phyloP scores from a whole-genome alignment of 2,113 vertebrate species.

The Pelodiscus sinensis region DNA sequence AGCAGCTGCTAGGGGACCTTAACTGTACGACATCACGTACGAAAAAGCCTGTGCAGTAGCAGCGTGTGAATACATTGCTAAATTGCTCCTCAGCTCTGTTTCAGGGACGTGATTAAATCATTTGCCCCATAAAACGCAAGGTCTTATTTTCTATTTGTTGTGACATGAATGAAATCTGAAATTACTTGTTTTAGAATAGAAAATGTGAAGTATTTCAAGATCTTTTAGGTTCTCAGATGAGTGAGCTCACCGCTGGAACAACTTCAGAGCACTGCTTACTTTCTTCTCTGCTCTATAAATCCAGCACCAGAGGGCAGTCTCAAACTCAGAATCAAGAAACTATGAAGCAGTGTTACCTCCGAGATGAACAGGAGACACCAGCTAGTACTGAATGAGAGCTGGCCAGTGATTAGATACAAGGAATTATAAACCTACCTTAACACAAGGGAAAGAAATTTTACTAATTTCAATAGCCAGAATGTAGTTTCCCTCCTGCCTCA shows the following conservation, averaged over 20 bases:
- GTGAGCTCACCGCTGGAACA: background rate
- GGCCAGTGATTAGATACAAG: background rate
- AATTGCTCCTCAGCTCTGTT: background rate
- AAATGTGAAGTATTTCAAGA: background rate
- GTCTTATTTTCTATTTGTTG: background rate
- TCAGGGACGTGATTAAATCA: background rate
- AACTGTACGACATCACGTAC: rapidly evolving
- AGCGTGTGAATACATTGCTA: rapidly evolving
- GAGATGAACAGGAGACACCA: background rate
- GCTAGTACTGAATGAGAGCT: background rate
- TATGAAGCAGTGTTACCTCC: background rate
- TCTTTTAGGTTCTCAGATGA: background rate
- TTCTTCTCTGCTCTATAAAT: background rate
- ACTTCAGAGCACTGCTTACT: background rate
- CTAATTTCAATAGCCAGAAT: background rate
- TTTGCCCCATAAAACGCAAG: background rate
- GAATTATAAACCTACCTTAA: background rate
- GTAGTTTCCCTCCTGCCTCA: background rate
- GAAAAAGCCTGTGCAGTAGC: background rate
- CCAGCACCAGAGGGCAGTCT: background rate
- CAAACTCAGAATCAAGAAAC: background rate
- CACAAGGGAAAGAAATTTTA: background rate
- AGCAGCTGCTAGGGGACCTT: background rate
- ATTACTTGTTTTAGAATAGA: conserved; percentile 36
- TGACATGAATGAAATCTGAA: conserved; percentile 20